Percentiles rank a stretch among this genome's conserved stretches.
These are phyloP conservation scores for Phengaris arion DNA, from an alignment of 2,888 invertebrate genomes.

Conservation along the genomic window DNA sequence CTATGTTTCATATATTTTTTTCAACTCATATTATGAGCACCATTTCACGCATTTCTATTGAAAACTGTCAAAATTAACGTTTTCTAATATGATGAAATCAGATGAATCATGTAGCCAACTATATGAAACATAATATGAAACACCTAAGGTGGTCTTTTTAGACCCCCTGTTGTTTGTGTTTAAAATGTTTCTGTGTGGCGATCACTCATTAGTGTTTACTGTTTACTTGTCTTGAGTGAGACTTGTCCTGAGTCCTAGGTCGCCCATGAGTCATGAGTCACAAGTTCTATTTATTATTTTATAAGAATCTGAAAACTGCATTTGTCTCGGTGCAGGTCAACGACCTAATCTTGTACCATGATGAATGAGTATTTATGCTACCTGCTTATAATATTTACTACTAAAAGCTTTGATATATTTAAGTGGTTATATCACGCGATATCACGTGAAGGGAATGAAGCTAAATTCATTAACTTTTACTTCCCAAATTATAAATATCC, in stretches of 20 bases:
- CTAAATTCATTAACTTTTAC: not conserved
- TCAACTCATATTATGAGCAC: no score
- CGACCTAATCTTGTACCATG: conserved; percentile 55
- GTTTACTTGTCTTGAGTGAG: no score
- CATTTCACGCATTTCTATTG: no score
- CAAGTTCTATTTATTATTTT: conserved; percentile 70
- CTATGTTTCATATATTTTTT: no score
- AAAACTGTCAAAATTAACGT: no score
- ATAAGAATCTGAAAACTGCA: conserved; percentile 77
- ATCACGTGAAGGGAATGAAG: not conserved
- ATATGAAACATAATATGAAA: no score
- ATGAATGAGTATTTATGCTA: conserved; percentile 34
- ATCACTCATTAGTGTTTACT: not conserved
- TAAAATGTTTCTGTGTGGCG: no score
- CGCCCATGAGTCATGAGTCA: conserved; percentile 67
- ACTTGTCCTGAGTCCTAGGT: conserved; percentile 57
- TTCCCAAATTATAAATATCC: not conserved
- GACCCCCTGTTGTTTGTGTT: no score
- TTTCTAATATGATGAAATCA: no score
- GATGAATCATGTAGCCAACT: no score
- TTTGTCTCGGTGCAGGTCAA: conserved; percentile 65
- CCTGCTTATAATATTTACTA: no score
- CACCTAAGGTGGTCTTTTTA: no score
- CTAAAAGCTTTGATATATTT: conserved; percentile 2
- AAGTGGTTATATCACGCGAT: not conserved